Percentiles rank a stretch among this genome's conserved stretches.
Evolutionary conservation across 92 coral and sea anemone genomes (phyloP).

Genomic region (Siderastrea radians): DNA sequence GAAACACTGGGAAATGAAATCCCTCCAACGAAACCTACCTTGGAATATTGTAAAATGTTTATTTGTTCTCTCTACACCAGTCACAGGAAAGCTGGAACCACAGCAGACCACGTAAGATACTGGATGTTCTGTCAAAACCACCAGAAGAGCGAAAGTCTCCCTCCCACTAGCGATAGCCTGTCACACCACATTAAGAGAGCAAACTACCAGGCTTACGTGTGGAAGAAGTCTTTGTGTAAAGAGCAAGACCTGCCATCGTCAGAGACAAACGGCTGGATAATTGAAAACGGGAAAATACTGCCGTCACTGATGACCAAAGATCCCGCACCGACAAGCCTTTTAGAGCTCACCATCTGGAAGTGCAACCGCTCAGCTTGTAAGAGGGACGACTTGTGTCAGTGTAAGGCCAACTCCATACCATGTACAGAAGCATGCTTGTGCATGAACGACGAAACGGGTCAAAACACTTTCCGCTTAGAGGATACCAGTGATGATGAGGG

Average conservation of each 20-base stretch:
- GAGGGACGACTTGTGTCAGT: conserved; percentile 55
- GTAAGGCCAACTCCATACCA: conserved; percentile 57
- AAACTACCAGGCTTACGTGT: conserved; percentile 46
- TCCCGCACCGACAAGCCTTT: conserved; percentile 66
- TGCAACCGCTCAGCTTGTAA: conserved; percentile 59
- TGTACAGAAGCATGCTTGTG: conserved; percentile 64
- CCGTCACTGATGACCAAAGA: conserved; percentile 70
- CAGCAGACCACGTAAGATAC: not conserved
- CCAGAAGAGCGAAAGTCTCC: not conserved
- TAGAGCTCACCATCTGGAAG: conserved; percentile 68
- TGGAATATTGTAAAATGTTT: conserved; percentile 53
- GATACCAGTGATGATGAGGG: conserved; percentile 44
- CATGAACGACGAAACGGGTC: conserved; percentile 55
- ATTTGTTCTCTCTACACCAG: conserved; percentile 57
- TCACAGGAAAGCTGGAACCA: conserved; percentile 56
- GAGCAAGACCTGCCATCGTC: conserved; percentile 58
- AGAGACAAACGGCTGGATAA: conserved; percentile 26
- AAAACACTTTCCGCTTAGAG: conserved; percentile 43
- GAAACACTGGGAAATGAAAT: conserved; percentile 45
- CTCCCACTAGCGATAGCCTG: conserved; percentile 34
- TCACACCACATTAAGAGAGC: conserved; percentile 19
- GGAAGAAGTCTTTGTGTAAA: conserved; percentile 15
- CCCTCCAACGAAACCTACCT: conserved; percentile 45
- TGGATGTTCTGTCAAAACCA: conserved; percentile 17
- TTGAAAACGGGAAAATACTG: not conserved